phyloP scores from a whole-genome alignment of 2,888 invertebrate species.

The Protonemura montana region DNA sequence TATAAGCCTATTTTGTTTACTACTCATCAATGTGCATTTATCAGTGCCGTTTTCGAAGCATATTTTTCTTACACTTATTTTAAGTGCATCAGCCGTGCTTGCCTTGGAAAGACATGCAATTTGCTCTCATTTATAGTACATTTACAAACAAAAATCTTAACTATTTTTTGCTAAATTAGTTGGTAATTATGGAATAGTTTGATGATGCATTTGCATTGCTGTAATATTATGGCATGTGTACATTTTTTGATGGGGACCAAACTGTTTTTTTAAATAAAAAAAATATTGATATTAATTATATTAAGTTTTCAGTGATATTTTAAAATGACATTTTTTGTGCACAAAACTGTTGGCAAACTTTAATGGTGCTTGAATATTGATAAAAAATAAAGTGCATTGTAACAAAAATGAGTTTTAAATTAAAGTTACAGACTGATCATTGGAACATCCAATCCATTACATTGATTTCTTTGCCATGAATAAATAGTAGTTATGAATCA shows the following conservation, averaged over 20 bases:
- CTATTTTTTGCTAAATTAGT: not conserved
- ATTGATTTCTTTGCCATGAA: no score
- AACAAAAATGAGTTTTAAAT: not conserved
- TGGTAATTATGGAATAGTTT: not conserved
- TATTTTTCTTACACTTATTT: not conserved
- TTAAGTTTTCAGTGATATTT: conserved; percentile 3
- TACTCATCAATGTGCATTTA: no score
- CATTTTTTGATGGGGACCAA: not conserved
- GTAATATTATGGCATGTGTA: not conserved
- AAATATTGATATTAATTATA: not conserved
- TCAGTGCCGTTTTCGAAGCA: no score
- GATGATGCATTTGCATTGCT: not conserved
- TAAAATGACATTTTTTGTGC: conserved; percentile 1
- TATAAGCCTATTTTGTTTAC: not conserved
- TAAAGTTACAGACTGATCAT: not conserved
- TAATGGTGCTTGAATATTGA: not conserved
- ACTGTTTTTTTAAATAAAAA: not conserved
- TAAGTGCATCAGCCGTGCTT: not conserved
- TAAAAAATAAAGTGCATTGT: not conserved
- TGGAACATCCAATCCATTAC: no score
- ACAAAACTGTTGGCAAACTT: not conserved
- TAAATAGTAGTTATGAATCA: no score
- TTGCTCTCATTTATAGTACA: not conserved
- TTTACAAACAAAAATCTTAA: not conserved
- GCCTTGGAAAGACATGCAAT: not conserved